phyloP scores from a whole-genome alignment of 2,113 vertebrate genomes.

The Sander vitreus region DNA sequence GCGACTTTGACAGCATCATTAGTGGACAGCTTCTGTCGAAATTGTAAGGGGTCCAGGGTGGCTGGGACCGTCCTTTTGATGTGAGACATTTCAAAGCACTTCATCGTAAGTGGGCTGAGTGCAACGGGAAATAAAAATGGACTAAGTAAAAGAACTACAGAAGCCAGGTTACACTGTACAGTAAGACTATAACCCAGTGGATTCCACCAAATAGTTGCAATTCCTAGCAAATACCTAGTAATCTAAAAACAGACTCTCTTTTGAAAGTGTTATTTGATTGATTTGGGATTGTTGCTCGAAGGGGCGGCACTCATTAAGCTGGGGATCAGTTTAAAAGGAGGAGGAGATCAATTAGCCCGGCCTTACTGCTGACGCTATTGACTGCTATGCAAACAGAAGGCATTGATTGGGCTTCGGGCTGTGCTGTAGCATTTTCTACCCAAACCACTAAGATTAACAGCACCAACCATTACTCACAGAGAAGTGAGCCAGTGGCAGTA shows the following conservation, averaged over 20 bases:
- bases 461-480: conserved; percentile 52
- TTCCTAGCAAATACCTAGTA: neutral
- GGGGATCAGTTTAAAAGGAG: conserved; percentile 41
- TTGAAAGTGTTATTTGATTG: conserved; percentile 38
- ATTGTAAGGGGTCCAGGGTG: too few species aligned
- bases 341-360: conserved; percentile 72
- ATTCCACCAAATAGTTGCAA: neutral
- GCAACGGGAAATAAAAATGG: too few species aligned
- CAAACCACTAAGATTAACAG: conserved; percentile 39
- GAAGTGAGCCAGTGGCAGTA: conserved; percentile 22
- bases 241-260: conserved; percentile 4
- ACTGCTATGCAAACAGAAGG: conserved; percentile 69
- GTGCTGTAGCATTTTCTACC: conserved; percentile 48
- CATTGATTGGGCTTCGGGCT: conserved; percentile 63
- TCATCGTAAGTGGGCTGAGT: too few species aligned
- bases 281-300: conserved; percentile 46
- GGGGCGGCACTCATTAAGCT: conserved; percentile 58
- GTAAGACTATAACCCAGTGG: too few species aligned
- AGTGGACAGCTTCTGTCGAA: too few species aligned
- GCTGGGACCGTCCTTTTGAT: too few species aligned
- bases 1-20: too few species aligned
- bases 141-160: neutral
- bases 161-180: neutral
- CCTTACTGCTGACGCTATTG: conserved; percentile 65
- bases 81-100: too few species aligned